A percentile compares a stretch with the other conserved stretches of the same genome.
These are phyloP conservation scores for Meleagris gallopavo DNA, from an alignment of 2,113 vertebrate genomes.

Conservation along the genomic window DNA sequence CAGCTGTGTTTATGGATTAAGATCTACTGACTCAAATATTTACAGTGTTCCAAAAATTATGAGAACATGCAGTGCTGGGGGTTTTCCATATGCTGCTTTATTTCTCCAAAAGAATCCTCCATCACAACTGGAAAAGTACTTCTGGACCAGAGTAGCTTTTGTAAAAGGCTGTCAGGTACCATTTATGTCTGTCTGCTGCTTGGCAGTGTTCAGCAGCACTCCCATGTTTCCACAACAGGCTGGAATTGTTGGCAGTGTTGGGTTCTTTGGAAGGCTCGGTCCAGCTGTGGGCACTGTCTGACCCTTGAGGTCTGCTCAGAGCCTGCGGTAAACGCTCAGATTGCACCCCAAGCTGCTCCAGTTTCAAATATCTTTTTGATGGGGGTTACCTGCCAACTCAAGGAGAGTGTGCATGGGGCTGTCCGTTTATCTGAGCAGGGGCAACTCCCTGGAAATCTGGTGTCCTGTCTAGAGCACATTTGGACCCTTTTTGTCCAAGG, in stretches of 20 bases:
- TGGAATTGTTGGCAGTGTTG: background rate
- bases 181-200: background rate
- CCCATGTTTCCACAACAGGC: background rate
- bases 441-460: background rate
- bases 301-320: background rate
- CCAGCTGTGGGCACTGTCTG: fast-evolving
- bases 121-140: constrained; percentile 37
- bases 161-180: background rate
- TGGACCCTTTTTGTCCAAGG: background rate
- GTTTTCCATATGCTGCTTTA: constrained; percentile 78
- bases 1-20: constrained; percentile 88
- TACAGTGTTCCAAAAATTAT: constrained; percentile 82
- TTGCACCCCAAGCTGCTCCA: background rate
- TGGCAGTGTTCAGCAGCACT: background rate
- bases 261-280: background rate
- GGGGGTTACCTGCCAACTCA: background rate
- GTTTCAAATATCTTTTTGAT: background rate
- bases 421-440: background rate
- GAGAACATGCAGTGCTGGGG: constrained; percentile 79
- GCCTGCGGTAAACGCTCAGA: background rate
- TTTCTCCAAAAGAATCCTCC: constrained; percentile 44
- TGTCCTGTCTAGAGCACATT: background rate
- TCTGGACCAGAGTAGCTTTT: background rate
- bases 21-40: constrained; percentile 86
- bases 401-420: fast-evolving